These are phyloP conservation scores for Tetraodon nigroviridis DNA, from an alignment of 2,113 vertebrate species.

Conservation along the genomic window DNA sequence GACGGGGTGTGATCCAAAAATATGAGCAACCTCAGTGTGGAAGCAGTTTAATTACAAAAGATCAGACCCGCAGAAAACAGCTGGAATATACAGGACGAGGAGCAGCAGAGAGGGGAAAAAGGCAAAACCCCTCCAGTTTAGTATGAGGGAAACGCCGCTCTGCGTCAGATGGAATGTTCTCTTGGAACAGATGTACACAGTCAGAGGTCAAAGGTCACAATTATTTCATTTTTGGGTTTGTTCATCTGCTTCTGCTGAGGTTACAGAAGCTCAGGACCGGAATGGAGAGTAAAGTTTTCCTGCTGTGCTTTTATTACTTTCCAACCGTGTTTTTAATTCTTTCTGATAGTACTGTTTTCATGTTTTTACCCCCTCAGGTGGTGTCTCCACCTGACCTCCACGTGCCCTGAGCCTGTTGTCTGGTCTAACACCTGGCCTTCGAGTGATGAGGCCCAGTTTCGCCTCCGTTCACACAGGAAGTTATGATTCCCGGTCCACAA, in stretches of 20 bases:
- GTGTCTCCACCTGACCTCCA: constrained; percentile 40
- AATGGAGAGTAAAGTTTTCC: too few relatives aligned
- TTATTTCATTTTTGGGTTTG: neutral
- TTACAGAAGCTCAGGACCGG: too few relatives aligned
- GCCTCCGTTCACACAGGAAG: constrained; percentile 43
- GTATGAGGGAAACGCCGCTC: too few relatives aligned
- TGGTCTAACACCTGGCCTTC: constrained; percentile 43
- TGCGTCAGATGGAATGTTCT: neutral
- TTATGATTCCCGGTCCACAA: constrained; percentile 36
- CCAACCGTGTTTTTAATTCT: neutral
- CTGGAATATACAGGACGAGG: too few relatives aligned
- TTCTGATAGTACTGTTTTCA: constrained; percentile 20
- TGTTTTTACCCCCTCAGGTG: constrained; percentile 27
- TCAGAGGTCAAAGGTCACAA: neutral
- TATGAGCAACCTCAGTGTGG: too few relatives aligned
- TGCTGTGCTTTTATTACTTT: too few relatives aligned
- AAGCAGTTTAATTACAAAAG: too few relatives aligned
- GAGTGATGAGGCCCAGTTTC: constrained; percentile 39
- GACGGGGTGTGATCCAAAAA: too few relatives aligned
- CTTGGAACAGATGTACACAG: neutral
- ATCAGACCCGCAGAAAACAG: too few relatives aligned
- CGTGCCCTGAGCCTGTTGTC: constrained; percentile 33
- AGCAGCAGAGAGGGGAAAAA: too few relatives aligned
- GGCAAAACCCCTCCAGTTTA: too few relatives aligned
- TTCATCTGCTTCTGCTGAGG: neutral